Conservation (phyloP, 2,888 invertebrate species). For the Pterobdella sp. region DNA sequence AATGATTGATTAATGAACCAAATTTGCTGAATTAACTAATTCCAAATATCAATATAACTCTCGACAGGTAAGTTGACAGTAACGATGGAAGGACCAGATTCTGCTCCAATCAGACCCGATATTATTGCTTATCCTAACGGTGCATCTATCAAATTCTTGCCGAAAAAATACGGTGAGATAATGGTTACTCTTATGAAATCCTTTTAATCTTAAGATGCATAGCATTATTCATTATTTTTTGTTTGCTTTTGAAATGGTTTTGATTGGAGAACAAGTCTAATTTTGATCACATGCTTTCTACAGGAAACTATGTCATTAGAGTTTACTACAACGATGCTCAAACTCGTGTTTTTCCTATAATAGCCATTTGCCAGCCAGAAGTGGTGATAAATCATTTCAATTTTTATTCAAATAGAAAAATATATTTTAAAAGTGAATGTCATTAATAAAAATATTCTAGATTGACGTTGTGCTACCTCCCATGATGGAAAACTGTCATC, state of each 20-base stretch:
- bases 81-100: conserved; percentile 30
- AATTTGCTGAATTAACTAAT: no score
- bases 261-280: no score
- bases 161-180: conserved; percentile 17
- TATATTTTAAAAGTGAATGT: background rate
- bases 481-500: background rate
- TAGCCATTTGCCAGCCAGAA: conserved; percentile 47
- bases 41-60: background rate
- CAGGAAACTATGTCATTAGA: conserved; percentile 67
- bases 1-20: no score
- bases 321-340: conserved; percentile 69
- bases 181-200: background rate
- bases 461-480: background rate
- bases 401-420: background rate
- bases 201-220: background rate
- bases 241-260: no score
- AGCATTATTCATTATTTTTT: background rate
- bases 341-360: conserved; percentile 66
- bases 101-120: conserved; percentile 20
- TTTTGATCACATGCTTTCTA: no score
- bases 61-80: conserved; percentile 28
- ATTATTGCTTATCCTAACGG: conserved; percentile 23
- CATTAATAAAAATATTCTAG: conserved; percentile 2
- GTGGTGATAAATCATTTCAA: conserved; percentile 34
- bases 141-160: conserved; percentile 30